Evolutionary conservation across 2,888 invertebrate genomes (phyloP).

Genomic region (Drosophila mimetica): DNA sequence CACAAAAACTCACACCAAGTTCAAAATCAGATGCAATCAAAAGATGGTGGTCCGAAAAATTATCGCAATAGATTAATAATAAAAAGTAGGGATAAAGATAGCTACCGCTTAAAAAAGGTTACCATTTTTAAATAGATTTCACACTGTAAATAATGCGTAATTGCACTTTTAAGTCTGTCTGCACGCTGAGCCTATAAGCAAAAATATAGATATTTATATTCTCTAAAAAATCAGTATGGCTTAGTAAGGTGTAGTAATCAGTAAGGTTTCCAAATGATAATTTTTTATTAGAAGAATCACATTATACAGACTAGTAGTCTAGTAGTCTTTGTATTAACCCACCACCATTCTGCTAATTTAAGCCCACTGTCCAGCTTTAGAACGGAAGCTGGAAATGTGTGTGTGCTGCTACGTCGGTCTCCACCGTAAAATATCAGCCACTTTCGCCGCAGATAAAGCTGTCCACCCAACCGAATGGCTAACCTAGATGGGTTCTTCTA

Average conservation of each 20-base stretch:
- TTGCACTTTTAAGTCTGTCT: no score
- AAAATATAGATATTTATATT: no score
- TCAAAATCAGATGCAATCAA: not conserved
- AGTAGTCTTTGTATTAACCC: no score
- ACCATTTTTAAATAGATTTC: not conserved
- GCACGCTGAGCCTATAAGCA: no score
- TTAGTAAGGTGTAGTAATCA: no score
- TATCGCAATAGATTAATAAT: not conserved
- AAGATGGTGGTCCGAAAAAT: not conserved
- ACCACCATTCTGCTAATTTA: no score
- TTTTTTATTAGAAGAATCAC: no score
- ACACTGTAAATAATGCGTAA: no score
- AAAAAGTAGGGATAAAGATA: not conserved
- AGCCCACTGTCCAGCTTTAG: slow-evolving; percentile 16
- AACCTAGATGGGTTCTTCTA: slow-evolving; percentile 17
- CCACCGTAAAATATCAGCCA: slow-evolving; percentile 73
- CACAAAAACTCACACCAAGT: not conserved
- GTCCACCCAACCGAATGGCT: slow-evolving; percentile 52
- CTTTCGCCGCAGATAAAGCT: slow-evolving; percentile 74
- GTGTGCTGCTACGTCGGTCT: slow-evolving; percentile 51
- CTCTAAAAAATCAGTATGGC: no score
- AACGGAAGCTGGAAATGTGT: slow-evolving; percentile 35
- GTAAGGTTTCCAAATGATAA: no score
- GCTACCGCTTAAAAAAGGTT: not conserved
- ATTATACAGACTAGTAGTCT: no score